Evolutionary conservation across 1,140 invertebrate species (phyloP), one percentile per base, ranked within the genome.

Genomic region (Ptiloglossa arizonensis): DNA sequence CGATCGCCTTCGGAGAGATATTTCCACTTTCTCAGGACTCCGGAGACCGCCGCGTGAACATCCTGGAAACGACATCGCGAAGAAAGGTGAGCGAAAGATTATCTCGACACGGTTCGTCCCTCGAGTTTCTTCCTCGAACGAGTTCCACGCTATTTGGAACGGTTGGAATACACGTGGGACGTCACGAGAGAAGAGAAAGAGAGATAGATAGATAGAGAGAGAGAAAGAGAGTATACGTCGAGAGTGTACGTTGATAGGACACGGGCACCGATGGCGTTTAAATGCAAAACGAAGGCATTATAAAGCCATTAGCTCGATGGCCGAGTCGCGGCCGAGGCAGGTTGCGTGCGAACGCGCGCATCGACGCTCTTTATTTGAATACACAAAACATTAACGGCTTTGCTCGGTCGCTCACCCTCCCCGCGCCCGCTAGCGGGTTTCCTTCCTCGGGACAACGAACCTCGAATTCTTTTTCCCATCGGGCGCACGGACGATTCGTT

Each of bases 231-330:
- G n/a, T n/a, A n/a, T n/a, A n/a, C n/a, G n/a, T n/a, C n/a, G n/a
- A n/a, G n/a, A n/a, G n/a, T 64, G 60, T 66, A 75, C 78, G 79
- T 66, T 68, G 80, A 74, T 63, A 9, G 56, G 75, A 68, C 19
- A 38, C 67, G 54, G 60, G 48, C 50, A 68, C 50, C 74, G 74
- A 82, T 78, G 79, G 83, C 68, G 80, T 89, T 90, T 89, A 87
- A 88, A 89, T 87, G 79, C 81, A 86, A 82, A 89, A 90, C 89
- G 81, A 90, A 90, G 88, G 89, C 89, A 90, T 91, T 91, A 91
- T 91, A 91, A 91, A 90, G 80, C 83, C 90, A 90, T 91, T 90
- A 91, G 85, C 64, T 41, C 52, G 70, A 17, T 79, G 83, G 54
- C 69, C 48, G 74, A 67, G 72, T 67, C 77, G 70, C 38, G 32